A percentile compares a stretch with the other conserved stretches of the same genome.
phyloP scores from a whole-genome alignment of 2,113 vertebrate species.

The Anseranas semipalmata region DNA sequence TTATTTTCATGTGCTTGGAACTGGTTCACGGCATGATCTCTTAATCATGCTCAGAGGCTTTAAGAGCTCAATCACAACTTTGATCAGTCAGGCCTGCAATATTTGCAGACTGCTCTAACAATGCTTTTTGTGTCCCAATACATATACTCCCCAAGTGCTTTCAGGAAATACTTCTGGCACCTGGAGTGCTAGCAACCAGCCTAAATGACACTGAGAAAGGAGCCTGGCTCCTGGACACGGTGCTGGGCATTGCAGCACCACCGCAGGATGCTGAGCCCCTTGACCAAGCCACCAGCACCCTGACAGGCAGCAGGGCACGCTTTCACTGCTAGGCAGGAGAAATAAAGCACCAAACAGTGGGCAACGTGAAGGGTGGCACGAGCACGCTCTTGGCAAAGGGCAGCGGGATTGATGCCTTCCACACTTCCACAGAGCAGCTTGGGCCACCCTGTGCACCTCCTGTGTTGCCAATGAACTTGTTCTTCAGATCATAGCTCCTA shows the following conservation, averaged over 20 bases:
- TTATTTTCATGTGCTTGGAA: background rate
- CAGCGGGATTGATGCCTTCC: background rate
- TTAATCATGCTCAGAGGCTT: background rate
- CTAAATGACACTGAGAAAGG: background rate
- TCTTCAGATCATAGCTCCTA: fast-evolving
- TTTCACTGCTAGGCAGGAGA: background rate
- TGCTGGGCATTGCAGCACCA: background rate
- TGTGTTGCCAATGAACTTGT: too few species aligned
- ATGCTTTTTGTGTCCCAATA: background rate
- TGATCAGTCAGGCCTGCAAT: background rate
- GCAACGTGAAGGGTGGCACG: background rate
- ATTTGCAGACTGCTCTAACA: background rate
- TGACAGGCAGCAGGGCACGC: background rate
- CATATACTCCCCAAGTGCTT: background rate
- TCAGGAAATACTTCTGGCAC: background rate
- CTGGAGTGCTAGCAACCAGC: background rate
- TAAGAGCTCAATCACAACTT: background rate
- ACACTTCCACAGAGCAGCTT: background rate
- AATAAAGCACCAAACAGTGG: background rate
- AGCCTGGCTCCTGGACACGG: background rate
- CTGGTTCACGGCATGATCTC: background rate
- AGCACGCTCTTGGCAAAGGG: background rate
- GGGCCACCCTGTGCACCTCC: background rate
- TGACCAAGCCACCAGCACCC: background rate
- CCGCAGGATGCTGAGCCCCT: background rate